These are phyloP conservation scores for Nothobranchius furzeri DNA, from an alignment of 2,113 vertebrate genomes.

Conservation along the genomic window DNA sequence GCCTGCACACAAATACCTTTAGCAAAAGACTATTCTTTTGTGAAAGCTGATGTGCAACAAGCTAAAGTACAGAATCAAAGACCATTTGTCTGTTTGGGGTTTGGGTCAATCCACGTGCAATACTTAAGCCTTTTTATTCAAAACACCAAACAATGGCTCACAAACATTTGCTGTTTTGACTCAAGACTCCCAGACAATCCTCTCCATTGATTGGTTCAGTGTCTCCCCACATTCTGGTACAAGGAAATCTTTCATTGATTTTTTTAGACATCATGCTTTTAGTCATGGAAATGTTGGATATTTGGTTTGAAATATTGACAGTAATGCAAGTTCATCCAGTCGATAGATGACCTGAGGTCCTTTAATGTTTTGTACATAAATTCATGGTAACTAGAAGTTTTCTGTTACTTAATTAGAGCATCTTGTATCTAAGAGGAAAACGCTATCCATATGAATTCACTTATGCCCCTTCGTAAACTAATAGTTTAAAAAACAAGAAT, in stretches of 20 bases:
- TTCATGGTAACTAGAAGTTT: neutral
- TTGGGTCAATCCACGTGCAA: neutral
- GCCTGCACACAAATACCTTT: neutral
- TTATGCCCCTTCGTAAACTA: neutral
- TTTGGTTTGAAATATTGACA: neutral
- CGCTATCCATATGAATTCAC: too few relatives aligned
- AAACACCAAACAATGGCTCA: conserved; percentile 2
- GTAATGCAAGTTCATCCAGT: too few relatives aligned
- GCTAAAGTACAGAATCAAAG: neutral
- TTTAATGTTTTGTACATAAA: neutral
- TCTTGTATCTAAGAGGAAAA: neutral
- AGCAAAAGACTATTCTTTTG: neutral
- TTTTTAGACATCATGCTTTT: neutral
- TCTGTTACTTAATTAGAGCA: neutral
- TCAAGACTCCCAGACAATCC: neutral
- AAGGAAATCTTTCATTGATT: conserved; percentile 3
- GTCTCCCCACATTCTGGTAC: neutral
- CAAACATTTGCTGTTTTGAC: neutral
- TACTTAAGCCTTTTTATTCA: neutral
- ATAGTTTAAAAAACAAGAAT: neutral
- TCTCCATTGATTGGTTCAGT: neutral
- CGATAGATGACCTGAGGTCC: neutral
- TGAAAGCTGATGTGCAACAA: neutral
- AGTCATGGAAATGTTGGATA: neutral
- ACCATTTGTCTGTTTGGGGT: neutral